Evolutionary conservation across 2,113 vertebrate species (phyloP).

Genomic region (Neofelis nebulosa): DNA sequence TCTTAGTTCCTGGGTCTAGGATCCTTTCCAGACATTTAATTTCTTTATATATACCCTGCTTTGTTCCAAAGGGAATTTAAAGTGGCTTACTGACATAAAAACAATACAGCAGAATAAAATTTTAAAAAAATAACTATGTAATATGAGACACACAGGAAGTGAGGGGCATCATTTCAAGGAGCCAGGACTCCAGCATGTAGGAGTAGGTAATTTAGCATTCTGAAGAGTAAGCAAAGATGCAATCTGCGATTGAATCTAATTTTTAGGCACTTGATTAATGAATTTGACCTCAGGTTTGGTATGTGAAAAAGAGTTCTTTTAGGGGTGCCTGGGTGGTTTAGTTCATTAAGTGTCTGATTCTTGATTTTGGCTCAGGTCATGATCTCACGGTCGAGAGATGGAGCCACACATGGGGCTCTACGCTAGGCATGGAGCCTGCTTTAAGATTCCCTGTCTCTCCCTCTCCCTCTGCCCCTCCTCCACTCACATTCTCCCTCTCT

Average conservation of each 20-base stretch:
- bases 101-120: background rate
- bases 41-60: background rate
- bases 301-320: background rate
- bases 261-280: slow-evolving; percentile 40
- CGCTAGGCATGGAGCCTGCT: too few species aligned
- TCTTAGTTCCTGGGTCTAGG: background rate
- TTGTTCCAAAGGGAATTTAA: slow-evolving; percentile 20
- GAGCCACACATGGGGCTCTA: too few species aligned
- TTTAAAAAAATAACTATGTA: background rate
- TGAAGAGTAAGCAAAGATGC: background rate
- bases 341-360: too few species aligned
- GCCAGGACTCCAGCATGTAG: background rate
- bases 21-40: slow-evolving; percentile 40
- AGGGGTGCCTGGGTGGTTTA: too few species aligned
- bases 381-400: too few species aligned
- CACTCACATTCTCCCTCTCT: too few species aligned
- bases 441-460: too few species aligned
- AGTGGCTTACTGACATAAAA: background rate
- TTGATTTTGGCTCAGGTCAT: too few species aligned
- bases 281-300: background rate
- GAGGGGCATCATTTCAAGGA: background rate
- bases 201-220: background rate
- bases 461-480: too few species aligned
- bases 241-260: background rate
- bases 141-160: background rate